Evolutionary conservation across 2,113 vertebrate species (phyloP), one percentile per base, ranked within the genome.

Genomic region (Cynopterus brachyotis): DNA sequence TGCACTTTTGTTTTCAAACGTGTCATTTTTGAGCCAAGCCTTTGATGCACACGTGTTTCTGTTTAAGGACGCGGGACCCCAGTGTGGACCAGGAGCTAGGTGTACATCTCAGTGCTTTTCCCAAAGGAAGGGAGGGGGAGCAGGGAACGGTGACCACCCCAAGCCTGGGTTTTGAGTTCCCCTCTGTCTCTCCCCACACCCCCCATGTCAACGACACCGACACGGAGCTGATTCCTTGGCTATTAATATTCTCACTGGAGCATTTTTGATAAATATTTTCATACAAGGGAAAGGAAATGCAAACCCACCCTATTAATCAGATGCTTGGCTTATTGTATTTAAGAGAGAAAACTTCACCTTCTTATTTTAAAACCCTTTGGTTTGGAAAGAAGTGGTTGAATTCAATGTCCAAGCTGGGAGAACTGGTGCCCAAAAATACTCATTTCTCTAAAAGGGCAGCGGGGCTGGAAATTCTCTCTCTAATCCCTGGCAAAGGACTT

Each of bases 341-440:
- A 57, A 96, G 90, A 82, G 62, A 96, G 90, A 97, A 81, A 94
- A 89, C 73, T 94, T 67, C 73, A 97, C 73, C 78, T 79, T 96
- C 88, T 92, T 94, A 55, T 94, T 97, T 98, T 80, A 59, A 93
- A 98, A 95, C 73, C 94, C 88, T 97, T 93, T 78, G 89, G 5
- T 94, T 96, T 95, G 32, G 78, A 98, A 98, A 98, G 96, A 96
- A 97, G 87, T 97, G 97, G 97, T 96, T 97, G 96, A 96, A 89
- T 2, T 82, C 91, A 50, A 92, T 5, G 72, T 62, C 81, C 92
- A 91, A 75, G 42, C 93, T 96, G 15, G 40, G 70, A 94, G 88
- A 94, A 89, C 8, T 62, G 1, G 84, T 97, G 97, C 98, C 98
- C 92, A 97, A 57, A 53, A 64, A 90, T 4, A 3, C 45, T 96